Percentiles rank a stretch among this genome's conserved stretches.
These are phyloP conservation scores for Drosophila leonis DNA, from an alignment of 2,888 invertebrate species.

Conservation along the genomic window DNA sequence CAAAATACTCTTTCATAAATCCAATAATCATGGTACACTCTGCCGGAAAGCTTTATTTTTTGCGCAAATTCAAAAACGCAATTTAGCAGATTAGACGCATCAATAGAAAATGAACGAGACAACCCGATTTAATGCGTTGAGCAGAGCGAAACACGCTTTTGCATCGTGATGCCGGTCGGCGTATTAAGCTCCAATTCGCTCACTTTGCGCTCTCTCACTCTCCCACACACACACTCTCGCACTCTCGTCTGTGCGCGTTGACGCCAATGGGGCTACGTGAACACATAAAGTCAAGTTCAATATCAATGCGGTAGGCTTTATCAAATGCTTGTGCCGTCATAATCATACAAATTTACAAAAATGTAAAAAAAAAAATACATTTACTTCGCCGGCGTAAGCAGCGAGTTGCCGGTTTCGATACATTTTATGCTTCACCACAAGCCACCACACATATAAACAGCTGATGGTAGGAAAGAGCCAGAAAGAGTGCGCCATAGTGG, in stretches of 20 bases:
- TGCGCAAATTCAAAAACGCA: conserved; percentile 35
- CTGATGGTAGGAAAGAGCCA: conserved; percentile 41
- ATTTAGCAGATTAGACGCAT: conserved; percentile 38
- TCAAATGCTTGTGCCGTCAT: conserved; percentile 18
- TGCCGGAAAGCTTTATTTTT: conserved; percentile 12
- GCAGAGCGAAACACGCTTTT: conserved; percentile 53
- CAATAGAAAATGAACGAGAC: conserved; percentile 35
- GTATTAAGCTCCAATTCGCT: conserved; percentile 11
- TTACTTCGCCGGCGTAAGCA: conserved; percentile 35
- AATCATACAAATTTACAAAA: conserved; percentile 10
- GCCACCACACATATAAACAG: conserved; percentile 31
- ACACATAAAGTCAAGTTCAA: conserved; percentile 72
- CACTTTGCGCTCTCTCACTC: not conserved
- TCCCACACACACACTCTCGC: not conserved
- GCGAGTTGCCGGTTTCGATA: conserved; percentile 45
- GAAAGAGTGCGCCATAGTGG: conserved; percentile 31
- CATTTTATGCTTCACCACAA: conserved; percentile 12
- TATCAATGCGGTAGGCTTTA: conserved; percentile 51
- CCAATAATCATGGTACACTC: not conserved
- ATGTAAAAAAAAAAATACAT: not conserved
- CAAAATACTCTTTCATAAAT: not conserved
- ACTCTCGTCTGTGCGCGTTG: conserved; percentile 12
- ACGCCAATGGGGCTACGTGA: conserved; percentile 24
- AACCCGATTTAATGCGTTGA: conserved; percentile 12
- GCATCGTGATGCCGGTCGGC: conserved; percentile 62